A percentile compares a stretch with the other conserved stretches of the same genome.
Conservation (phyloP, 2,888 invertebrate genomes). For the Melikaiella ostensackeni region DNA sequence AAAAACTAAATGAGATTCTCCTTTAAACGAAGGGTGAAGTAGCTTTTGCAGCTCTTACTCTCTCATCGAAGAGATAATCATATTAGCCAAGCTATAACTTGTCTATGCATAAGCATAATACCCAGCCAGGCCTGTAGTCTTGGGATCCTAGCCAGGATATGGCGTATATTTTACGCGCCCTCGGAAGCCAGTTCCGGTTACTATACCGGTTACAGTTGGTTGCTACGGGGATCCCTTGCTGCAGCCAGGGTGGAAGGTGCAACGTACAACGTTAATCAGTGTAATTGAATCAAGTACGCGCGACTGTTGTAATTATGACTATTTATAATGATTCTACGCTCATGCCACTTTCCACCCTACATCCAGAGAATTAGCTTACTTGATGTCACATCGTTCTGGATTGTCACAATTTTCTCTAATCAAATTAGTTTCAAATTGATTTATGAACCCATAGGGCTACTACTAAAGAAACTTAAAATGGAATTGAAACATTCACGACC, state of each 20-base stretch:
- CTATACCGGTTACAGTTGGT: constrained; percentile 39
- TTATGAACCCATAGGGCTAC: background rate
- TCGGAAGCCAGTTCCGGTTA: constrained; percentile 48
- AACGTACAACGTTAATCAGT: constrained; percentile 76
- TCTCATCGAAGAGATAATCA: constrained; percentile 75
- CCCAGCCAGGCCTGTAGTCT: constrained; percentile 61
- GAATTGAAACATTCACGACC: background rate
- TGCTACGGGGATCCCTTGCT: constrained; percentile 45
- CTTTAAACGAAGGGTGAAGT: background rate
- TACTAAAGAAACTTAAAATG: background rate
- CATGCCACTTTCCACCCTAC: constrained; percentile 50
- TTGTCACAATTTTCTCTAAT: constrained; percentile 28
- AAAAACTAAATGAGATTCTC: background rate
- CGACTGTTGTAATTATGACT: constrained; percentile 77
- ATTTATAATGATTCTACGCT: constrained; percentile 75
- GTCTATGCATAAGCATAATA: constrained; percentile 76
- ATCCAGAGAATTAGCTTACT: constrained; percentile 25
- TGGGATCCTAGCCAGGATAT: constrained; percentile 72
- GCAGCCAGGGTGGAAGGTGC: constrained; percentile 61
- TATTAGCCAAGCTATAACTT: constrained; percentile 75
- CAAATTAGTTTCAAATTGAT: background rate
- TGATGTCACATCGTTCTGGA: constrained; percentile 16
- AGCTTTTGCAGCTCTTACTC: constrained; percentile 39
- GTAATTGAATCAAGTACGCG: constrained; percentile 76
- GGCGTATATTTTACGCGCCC: constrained; percentile 69